Evolutionary conservation across 1,140 invertebrate species (phyloP), one percentile per base, ranked within the genome.

Genomic region (Orius insidiosus): DNA sequence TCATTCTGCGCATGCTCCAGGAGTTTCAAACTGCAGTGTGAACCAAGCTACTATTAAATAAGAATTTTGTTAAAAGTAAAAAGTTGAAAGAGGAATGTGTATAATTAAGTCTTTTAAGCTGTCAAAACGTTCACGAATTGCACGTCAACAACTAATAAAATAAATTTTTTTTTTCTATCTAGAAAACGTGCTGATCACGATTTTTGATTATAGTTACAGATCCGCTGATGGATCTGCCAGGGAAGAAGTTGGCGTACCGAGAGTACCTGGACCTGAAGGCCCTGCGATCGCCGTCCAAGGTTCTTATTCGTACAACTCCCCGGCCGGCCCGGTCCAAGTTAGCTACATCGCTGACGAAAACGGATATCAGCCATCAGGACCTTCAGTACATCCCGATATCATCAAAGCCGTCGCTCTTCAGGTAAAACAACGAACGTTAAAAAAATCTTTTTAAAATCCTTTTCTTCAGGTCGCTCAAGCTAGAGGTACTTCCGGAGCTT

Each of bases 331-430:
- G n/a, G 52, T 60, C 19, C 47, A 58, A 39, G 70, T 78, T 1
- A 68, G 68, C 42, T 78, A 77, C 51, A 63, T 65, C 8, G 75
- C 75, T 53, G 76, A 75, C 51, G 72, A 76, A 56, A 69, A 75
- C 13, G 76, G 76, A 10, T 79, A 71, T 61, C 65, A 69, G 51
- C 69, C 76, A 8, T 58, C 62, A 48, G 73, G 71, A 9, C 48
- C 48, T 10, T 40, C 48, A 37, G 42, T 58, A 7, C 57, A 58
- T 19, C 57, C 57, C 11, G 52, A 53, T 19, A 58, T 58, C 44
- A 33, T 53, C 31, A 49, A 55, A 45, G 51, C 57, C 13, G 57
- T 58, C 10, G 56, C 56, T 11, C 36, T 50, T 34, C 57, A 58
- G 52, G 49, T 50, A 46, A 15, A n/a, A 11, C n/a, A n/a, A n/a